Evolutionary conservation across 2,797 vertebrate genomes (phyloP).

Genomic region (Channa striata): DNA sequence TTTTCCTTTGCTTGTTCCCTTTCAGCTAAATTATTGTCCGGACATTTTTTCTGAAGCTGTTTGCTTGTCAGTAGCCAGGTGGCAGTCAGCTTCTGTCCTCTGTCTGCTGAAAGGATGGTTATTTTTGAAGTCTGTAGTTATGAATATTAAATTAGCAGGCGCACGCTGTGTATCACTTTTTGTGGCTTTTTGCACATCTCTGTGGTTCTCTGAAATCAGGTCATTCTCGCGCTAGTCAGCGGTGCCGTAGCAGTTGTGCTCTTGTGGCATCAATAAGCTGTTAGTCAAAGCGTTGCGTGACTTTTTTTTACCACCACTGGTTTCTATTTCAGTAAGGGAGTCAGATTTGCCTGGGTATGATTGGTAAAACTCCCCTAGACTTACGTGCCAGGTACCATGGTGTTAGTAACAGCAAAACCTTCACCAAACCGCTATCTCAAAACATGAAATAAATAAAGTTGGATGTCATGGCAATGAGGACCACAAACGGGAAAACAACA

Average conservation of each 20-base stretch:
- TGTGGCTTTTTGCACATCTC: slow-evolving; percentile 53
- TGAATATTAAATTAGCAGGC: slow-evolving; percentile 70
- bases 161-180: slow-evolving; percentile 36
- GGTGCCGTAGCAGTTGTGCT: slow-evolving; percentile 7
- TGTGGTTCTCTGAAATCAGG: slow-evolving; percentile 61
- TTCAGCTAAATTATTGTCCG: not conserved
- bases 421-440: not conserved
- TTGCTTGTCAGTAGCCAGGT: slow-evolving; percentile 44
- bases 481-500: not conserved
- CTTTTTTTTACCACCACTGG: not conserved
- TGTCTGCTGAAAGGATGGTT: slow-evolving; percentile 24
- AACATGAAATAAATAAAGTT: not conserved
- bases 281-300: not conserved
- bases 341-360: slow-evolving; percentile 1
- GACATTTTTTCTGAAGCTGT: slow-evolving; percentile 8
- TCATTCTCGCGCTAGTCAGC: slow-evolving; percentile 41
- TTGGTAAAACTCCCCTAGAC: not conserved
- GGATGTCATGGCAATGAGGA: not conserved
- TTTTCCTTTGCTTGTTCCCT: not conserved
- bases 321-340: slow-evolving; percentile 7
- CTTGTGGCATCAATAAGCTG: slow-evolving; percentile 15
- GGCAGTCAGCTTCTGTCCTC: slow-evolving; percentile 16
- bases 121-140: slow-evolving; percentile 59
- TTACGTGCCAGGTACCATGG: not conserved
- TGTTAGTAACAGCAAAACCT: not conserved